Conservation (phyloP, 1,140 invertebrate species). For the Drosophila persimilis region DNA sequence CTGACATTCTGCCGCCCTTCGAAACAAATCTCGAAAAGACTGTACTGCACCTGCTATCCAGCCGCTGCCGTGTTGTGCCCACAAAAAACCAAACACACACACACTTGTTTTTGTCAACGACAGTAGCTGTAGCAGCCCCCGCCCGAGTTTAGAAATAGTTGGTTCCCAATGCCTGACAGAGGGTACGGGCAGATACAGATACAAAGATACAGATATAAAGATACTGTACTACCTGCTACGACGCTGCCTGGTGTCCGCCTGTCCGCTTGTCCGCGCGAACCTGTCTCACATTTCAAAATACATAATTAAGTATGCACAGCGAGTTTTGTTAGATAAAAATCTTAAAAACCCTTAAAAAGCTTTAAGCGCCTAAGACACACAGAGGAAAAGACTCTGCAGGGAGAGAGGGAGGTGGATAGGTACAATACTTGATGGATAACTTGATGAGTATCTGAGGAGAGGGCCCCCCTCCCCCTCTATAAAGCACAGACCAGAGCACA, state of each 20-base stretch:
- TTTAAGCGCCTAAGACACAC: slow-evolving; percentile 79
- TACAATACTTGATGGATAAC: slow-evolving; percentile 79
- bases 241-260: slow-evolving; percentile 36
- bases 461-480: too few relatives aligned
- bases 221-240: slow-evolving; percentile 32
- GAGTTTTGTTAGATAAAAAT: slow-evolving; percentile 81
- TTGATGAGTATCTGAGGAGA: slow-evolving; percentile 75
- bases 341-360: slow-evolving; percentile 82
- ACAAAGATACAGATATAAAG: slow-evolving; percentile 27
- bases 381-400: slow-evolving; percentile 20
- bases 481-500: slow-evolving; percentile 33
- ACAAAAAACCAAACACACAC: too few relatives aligned
- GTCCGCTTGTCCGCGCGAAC: slow-evolving; percentile 37
- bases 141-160: slow-evolving; percentile 43
- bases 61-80: slow-evolving; percentile 9
- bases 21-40: slow-evolving; percentile 28
- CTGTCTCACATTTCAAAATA: slow-evolving; percentile 82
- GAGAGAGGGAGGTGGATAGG: slow-evolving; percentile 5
- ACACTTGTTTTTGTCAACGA: slow-evolving; percentile 58
- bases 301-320: slow-evolving; percentile 82
- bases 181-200: slow-evolving; percentile 23
- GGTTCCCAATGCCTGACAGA: slow-evolving; percentile 9
- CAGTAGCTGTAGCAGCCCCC: slow-evolving; percentile 62
- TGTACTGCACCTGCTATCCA: slow-evolving; percentile 64
- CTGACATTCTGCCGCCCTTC: slow-evolving; percentile 25